Evolutionary conservation across 2,113 vertebrate species (phyloP), one percentile per base, ranked within the genome.

Genomic region (Bostrychus sinensis): DNA sequence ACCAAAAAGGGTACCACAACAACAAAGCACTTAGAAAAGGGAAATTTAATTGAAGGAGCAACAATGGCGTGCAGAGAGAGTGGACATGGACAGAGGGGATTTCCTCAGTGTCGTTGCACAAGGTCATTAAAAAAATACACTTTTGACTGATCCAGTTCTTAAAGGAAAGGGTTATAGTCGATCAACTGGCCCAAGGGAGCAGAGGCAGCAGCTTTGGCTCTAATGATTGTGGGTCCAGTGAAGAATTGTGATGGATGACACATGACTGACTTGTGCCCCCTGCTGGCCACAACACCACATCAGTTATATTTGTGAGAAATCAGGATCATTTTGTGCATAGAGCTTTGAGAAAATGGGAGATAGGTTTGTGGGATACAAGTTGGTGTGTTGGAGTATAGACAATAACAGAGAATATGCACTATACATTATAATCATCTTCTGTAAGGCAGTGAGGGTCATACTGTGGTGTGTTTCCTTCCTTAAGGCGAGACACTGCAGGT

Each of bases 11-110:
- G 56, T 23, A 51, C 70, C 63, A 87, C 45, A 64, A 87, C 66
- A 83, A 85, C 81, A 89, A 89, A 82, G 62, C 88, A 88, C 85
- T 88, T 86, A 70, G 75, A 80, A 75, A 84, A 78, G 77, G 87
- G 87, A 87, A 87, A 87, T 86, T 75, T 83, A 84, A 78, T 63
- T 72, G 73, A 78, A 81, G 13, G 26, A 74, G 55, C n/a, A 48
- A 88, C 86, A 88, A 88, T 88, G 62, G 86, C 43, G 17, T 10
- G 19, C 55, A 57, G 54, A 84, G 63, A 82, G 78, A 74, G 75
- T 75, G 69, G 61, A 64, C 61, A 48, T 70, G 70, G 74, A n/a
- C n/a, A n/a, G 62, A 71, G 81, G 83, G 83, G 60, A 64, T 88
- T 88, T 85, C 85, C 82, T 53, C n/a, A 34, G 53, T 73, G 75